Evolutionary conservation across 2,888 invertebrate genomes (phyloP), one percentile per base, ranked within the genome.

Genomic region (Tetramorium bicarinatum): DNA sequence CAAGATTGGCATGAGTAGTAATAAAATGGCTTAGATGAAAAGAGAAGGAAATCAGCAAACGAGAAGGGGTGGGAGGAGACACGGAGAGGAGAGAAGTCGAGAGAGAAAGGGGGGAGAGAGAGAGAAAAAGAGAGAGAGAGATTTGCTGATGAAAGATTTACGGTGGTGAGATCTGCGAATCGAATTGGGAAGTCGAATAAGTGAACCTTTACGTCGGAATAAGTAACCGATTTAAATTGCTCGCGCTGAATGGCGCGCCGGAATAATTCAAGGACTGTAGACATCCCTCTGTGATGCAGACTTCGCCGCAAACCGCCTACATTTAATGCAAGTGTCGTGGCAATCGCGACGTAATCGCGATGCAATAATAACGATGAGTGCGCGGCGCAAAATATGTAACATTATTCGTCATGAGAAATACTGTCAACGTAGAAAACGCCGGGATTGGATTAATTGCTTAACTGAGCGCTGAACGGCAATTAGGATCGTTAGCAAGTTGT

Each of bases 131-230:
- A 66, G 66, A 44, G 25, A 15, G 44, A 44, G 64, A n/a, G 59
- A 59, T 18, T 49, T 47, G 66, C 11, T 82, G 83, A 79, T 85
- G 88, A 87, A 89, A 88, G 83, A 89, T 89, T 89, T 87, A 89
- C 87, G 84, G 71, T 80, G 77, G 52, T 59, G 84, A 82, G 87
- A 85, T 83, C 88, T 72, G 82, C 76, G 85, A 87, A 85, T 83
- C 85, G 83, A 86, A 88, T 87, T 85, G 49, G 59, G 49, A 52
- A 49, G 34, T 56, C 47, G 82, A 82, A 54, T 52, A 75, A 66
- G 75, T 59, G 66, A 52, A 34, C 41, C 54, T 66, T 84, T 64
- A 71, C 67, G 62, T 67, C 67, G 25, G 74, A 84, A 89, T 76
- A 75, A 88, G 81, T 62, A 81, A 61, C 62, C 67, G 80, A 76